These are phyloP conservation scores for Myotis pilosus DNA, from an alignment of 2,797 vertebrate species.

Conservation along the genomic window DNA sequence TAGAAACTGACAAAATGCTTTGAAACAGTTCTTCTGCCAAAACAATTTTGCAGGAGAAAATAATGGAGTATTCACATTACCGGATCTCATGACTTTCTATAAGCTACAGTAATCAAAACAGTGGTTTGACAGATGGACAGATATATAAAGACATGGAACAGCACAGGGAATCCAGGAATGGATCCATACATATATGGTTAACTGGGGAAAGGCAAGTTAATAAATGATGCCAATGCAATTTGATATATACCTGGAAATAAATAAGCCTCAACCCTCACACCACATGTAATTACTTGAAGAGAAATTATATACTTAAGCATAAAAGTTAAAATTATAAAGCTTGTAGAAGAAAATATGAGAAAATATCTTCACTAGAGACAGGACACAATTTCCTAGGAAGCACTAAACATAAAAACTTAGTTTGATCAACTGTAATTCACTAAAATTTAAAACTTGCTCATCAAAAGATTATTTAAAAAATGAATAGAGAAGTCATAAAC, in stretches of 20 bases:
- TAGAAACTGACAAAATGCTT: background rate
- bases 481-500: background rate
- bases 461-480: background rate
- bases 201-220: background rate
- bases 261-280: background rate
- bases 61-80: background rate
- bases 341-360: background rate
- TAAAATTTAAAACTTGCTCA: background rate
- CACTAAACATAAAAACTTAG: background rate
- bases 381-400: background rate
- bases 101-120: background rate
- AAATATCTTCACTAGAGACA: background rate
- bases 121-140: background rate
- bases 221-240: background rate
- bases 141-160: background rate
- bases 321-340: conserved; percentile 6
- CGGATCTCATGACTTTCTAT: background rate
- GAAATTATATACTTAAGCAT: background rate
- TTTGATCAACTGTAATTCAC: background rate
- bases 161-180: background rate
- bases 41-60: background rate
- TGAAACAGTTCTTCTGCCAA: background rate
- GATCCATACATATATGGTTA: background rate
- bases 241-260: background rate
- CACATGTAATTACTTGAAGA: background rate